These are phyloP conservation scores for Mya arenaria DNA, from an alignment of 1,140 invertebrate genomes.

Conservation along the genomic window DNA sequence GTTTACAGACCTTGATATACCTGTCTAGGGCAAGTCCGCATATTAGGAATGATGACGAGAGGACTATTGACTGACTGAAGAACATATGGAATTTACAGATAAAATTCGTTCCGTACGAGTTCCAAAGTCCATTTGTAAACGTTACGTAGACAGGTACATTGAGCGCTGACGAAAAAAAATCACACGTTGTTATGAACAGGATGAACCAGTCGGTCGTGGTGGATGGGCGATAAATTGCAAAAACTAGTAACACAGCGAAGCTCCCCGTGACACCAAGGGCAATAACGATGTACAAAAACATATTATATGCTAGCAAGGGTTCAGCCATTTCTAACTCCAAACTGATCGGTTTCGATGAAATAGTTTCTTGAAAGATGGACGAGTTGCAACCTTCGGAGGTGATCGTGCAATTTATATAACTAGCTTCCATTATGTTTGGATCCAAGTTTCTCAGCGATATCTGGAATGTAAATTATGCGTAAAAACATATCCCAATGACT, in stretches of 20 bases:
- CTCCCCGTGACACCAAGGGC: conserved; percentile 6
- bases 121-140: conserved; percentile 32
- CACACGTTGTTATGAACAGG: conserved; percentile 22
- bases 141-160: conserved; percentile 36
- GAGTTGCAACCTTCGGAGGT: no score
- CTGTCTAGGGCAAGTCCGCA: conserved; percentile 35
- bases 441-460: no score
- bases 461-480: no score
- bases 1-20: conserved; percentile 34
- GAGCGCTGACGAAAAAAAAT: conserved; percentile 10
- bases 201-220: conserved; percentile 46
- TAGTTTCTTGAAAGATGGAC: no score
- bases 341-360: no score
- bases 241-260: conserved; percentile 3
- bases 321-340: no score
- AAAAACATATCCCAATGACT: no score
- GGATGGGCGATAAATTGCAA: neutral
- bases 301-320: conserved; percentile 9
- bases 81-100: conserved; percentile 40
- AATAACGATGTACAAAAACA: conserved; percentile 23
- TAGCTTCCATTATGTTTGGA: no score
- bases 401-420: no score
- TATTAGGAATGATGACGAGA: conserved; percentile 34
- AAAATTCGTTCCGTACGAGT: neutral
- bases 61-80: conserved; percentile 25